Base-by-base conservation (phyloP, 23 tunicate species). In the Halocynthia aurantium region DNA sequence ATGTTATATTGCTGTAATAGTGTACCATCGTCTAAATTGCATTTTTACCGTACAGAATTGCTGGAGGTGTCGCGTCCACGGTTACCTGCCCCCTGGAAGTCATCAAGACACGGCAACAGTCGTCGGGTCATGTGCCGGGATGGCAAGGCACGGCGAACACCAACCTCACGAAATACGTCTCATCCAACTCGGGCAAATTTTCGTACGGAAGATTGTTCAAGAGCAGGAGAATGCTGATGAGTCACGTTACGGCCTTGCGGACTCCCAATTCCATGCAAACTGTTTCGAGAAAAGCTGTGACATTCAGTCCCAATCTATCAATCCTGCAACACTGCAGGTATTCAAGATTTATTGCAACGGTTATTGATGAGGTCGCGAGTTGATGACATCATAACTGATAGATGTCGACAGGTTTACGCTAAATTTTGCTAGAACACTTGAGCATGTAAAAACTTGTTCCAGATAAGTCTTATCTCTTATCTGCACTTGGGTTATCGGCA, bases 31-130 rank as follows among this genome's bases (percentile, higher is more conserved):
- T 13, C 17, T 58, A n/a, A 58, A 58, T 58, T 58, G 63, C 63
- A 58, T 70, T 71, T 70, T 20, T n/a, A 17, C 40, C 13, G 5
- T 55, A 8, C 80, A 88, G 95, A 20, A 50, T 74, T 20, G 86
- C 96, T 49, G 96, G 86, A 20, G 80, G 83, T 52, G 96, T 83
- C 52, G 82, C 96, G 52, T 82, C 96, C 6, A 21, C 68, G 5
- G 88, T 89, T 19, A 89, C 96, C 51, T 89, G 88, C 62, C 96
- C 96, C 6, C 71, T 89, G 51, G 96, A 89, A 60, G 88, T 89
- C 80, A 84, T 89, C 57, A 89, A 89, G 61, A 89, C 96, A 5
- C 80, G 96, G 12, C 96, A 89, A 69, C 96, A 89, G 52, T 84
- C 96, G 40, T 89, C 96, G 13, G 63, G 70, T 65, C 15, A 65